Percentiles rank a stretch among this genome's conserved stretches.
Conservation (phyloP, 1,140 invertebrate genomes). For the Drosophila neocordata region DNA sequence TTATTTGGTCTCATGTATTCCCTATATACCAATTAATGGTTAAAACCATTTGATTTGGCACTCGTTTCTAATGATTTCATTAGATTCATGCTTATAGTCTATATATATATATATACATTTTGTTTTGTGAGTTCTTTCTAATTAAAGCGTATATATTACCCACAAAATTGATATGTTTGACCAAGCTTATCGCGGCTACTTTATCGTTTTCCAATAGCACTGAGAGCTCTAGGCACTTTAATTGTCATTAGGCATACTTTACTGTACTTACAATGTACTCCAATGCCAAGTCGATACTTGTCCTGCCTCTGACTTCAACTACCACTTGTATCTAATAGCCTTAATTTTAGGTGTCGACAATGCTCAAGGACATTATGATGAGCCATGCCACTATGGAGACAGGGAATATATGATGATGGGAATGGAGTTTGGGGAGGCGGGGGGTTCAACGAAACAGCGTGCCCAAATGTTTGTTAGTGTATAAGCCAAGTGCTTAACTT, state of each 20-base stretch:
- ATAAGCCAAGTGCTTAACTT: constrained; percentile 14
- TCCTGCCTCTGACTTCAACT: neutral
- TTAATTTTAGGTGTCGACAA: constrained; percentile 27
- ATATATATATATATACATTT: neutral
- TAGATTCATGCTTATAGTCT: constrained; percentile 3
- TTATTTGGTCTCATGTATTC: constrained; percentile 16
- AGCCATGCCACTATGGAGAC: constrained; percentile 4
- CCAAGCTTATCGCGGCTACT: constrained; percentile 20
- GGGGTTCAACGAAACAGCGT: neutral
- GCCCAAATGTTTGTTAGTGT: constrained; percentile 17
- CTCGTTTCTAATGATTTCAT: constrained; percentile 17
- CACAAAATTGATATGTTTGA: constrained; percentile 17
- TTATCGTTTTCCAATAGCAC: constrained; percentile 22
- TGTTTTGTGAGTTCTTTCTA: constrained; percentile 11
- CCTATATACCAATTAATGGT: constrained; percentile 15
- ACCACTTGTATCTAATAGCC: constrained; percentile 21
- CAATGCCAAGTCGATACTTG: constrained; percentile 17
- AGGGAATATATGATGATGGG: neutral
- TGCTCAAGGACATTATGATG: constrained; percentile 21
- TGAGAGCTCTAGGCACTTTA: constrained; percentile 14
- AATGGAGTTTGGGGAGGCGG: neutral
- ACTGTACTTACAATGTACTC: constrained; percentile 14
- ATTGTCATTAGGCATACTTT: constrained; percentile 23
- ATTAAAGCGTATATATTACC: constrained; percentile 14
- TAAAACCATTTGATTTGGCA: constrained; percentile 23